Evolutionary conservation across 1,140 invertebrate species (phyloP).

Genomic region (Wasmannia auropunctata): DNA sequence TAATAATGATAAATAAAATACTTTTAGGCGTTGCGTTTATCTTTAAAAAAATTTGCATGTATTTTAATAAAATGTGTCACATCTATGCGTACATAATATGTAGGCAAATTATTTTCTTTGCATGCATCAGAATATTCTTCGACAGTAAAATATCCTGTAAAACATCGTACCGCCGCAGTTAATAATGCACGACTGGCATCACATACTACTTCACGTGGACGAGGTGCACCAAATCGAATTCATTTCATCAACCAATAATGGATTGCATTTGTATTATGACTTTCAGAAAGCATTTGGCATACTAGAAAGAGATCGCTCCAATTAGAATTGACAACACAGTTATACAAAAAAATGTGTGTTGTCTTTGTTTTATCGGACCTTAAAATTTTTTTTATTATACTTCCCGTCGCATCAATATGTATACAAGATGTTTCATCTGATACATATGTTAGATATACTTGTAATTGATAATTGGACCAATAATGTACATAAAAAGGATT

Average conservation of each 20-base stretch:
- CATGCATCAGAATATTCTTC: slow-evolving; percentile 53
- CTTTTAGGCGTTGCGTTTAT: neutral
- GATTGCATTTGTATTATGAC: slow-evolving; percentile 39
- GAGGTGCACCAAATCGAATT: slow-evolving; percentile 44
- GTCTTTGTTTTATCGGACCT: neutral
- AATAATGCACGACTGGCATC: slow-evolving; percentile 62
- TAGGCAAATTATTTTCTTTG: neutral
- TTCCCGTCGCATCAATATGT: slow-evolving; percentile 1
- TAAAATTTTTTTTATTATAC: neutral
- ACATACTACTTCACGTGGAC: slow-evolving; percentile 58
- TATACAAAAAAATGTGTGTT: slow-evolving; percentile 23
- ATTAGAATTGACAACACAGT: neutral
- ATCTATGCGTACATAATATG: slow-evolving; percentile 39
- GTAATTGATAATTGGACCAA: neutral
- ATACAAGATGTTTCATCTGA: neutral
- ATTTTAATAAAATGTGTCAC: slow-evolving; percentile 57
- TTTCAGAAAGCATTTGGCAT: slow-evolving; percentile 43
- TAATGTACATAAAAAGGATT: slow-evolving; percentile 2
- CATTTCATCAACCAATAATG: slow-evolving; percentile 57
- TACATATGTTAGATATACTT: neutral
- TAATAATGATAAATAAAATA: slow-evolving; percentile 7
- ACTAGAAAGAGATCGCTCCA: slow-evolving; percentile 27
- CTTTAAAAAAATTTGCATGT: slow-evolving; percentile 48
- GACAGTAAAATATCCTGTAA: slow-evolving; percentile 42
- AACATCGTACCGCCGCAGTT: slow-evolving; percentile 53